phyloP scores from a whole-genome alignment of 1,140 invertebrate species.

The Philotrypesis tridentata region DNA sequence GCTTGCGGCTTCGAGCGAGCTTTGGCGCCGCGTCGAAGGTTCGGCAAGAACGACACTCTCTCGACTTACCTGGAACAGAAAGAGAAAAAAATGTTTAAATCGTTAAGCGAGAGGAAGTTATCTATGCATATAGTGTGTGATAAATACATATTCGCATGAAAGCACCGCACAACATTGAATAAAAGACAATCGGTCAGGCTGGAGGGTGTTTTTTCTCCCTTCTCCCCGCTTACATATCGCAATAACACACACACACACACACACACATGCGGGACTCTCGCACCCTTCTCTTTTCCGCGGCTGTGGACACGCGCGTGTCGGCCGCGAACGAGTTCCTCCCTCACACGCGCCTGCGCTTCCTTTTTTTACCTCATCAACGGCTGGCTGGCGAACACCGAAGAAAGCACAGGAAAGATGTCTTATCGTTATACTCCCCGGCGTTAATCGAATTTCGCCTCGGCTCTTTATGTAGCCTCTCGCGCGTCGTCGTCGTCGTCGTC shows the following conservation, averaged over 20 bases:
- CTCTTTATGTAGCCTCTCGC: slow-evolving; percentile 32
- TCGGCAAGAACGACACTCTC: too few species aligned
- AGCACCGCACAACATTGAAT: background rate
- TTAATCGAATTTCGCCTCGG: slow-evolving; percentile 48
- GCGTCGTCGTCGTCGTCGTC: too few species aligned
- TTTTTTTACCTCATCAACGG: slow-evolving; percentile 38
- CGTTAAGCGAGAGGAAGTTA: too few species aligned
- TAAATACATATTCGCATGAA: background rate
- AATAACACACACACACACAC: too few species aligned
- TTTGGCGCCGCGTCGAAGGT: too few species aligned
- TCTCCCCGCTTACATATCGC: too few species aligned
- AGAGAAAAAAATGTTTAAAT: background rate
- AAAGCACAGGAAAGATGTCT: slow-evolving; percentile 50
- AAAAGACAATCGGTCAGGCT: slow-evolving; percentile 18
- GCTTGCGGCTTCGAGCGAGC: too few species aligned
- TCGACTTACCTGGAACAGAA: slow-evolving; percentile 32
- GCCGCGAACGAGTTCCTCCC: slow-evolving; percentile 9
- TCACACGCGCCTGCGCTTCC: background rate
- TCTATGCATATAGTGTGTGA: background rate
- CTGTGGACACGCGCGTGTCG: background rate
- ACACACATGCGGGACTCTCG: too few species aligned
- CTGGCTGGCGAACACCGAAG: slow-evolving; percentile 11
- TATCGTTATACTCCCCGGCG: slow-evolving; percentile 34
- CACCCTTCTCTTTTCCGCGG: slow-evolving; percentile 2
- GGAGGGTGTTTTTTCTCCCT: background rate